Base-by-base conservation (phyloP, 2,888 invertebrate species). In the Tetheella fluctuosa region DNA sequence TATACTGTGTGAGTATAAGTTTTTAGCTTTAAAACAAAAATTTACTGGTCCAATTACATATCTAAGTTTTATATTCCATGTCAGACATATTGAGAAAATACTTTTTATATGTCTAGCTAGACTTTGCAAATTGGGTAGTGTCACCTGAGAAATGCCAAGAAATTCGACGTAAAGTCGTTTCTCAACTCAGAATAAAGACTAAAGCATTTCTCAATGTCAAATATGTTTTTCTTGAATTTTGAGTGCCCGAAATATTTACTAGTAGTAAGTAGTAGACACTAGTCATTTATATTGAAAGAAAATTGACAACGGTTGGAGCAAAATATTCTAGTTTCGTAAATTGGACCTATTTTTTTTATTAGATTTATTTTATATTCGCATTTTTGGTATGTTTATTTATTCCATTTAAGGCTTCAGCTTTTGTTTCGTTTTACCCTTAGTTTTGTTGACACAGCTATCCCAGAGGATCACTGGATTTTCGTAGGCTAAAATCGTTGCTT, bases 181-280 rank as follows among this genome's bases (percentile, higher is more conserved):
- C 30, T 58, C 30, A 58, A 52, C n/a, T n/a, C n/a, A n/a, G n/a
- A n/a, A n/a, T n/a, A n/a, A n/a, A n/a, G n/a, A n/a, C n/a, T n/a
- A n/a, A n/a, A n/a, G n/a, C n/a, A 48, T 48, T 52, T 58, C 30
- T 58, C 30, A 58, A 52, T 58, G 30, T 58, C 57, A 15, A 58
- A 30, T 42, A 52, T 30, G 20, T 28, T 58, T 48, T 15, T 28
- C 48, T 28, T 13, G 13, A 28, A 58, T 23, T 10, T 20, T 2
- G 8, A 20, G 48, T 1, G 42, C 10, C 17, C 17, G 42, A 15
- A 39, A n/a, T 39, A 15, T n/a, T n/a, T n/a, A n/a, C n/a, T n/a
- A n/a, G n/a, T n/a, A n/a, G n/a, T 25, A 25, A 25, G 25, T 25
- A 25, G 2, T 25, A 2, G 25, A 25, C 2, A 25, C 34, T 13